A percentile compares a stretch with the other conserved stretches of the same genome.
These are phyloP conservation scores for Cerceris ruficornis DNA, from an alignment of 2,888 invertebrate genomes.

Conservation along the genomic window DNA sequence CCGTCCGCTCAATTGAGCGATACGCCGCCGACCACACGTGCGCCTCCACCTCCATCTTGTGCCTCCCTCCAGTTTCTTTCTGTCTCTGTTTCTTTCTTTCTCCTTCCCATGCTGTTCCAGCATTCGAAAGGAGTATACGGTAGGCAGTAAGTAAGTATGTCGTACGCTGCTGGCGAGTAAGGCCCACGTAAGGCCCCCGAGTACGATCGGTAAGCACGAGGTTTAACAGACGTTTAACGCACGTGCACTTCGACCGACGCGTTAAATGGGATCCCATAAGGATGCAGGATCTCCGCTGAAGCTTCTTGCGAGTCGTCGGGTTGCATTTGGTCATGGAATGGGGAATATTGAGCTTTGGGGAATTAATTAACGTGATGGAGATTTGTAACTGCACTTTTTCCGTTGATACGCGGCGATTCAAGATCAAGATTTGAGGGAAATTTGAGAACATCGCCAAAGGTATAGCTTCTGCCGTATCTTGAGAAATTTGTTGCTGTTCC, in stretches of 20 bases:
- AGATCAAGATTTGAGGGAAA: no score
- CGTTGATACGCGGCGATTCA: no score
- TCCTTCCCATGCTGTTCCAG: neutral
- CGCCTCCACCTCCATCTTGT: conserved; percentile 60
- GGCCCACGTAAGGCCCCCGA: conserved; percentile 17
- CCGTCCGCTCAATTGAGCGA: conserved; percentile 76
- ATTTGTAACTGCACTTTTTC: no score
- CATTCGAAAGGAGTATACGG: conserved; percentile 50
- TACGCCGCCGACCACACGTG: conserved; percentile 76
- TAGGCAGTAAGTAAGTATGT: conserved; percentile 68
- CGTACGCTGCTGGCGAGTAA: conserved; percentile 65
- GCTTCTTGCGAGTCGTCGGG: no score
- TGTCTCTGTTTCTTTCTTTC: conserved; percentile 38
- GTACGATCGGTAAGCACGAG: conserved; percentile 47
- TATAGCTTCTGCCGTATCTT: no score
- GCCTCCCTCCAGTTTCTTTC: conserved; percentile 44
- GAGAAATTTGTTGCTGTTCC: no score
- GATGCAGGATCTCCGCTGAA: neutral
- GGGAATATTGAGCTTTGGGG: no score
- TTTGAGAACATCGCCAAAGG: no score
- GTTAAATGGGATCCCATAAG: neutral
- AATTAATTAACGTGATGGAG: no score
- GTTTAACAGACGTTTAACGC: conserved; percentile 54
- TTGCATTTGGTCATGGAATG: no score
- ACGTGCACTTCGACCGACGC: conserved; percentile 10